phyloP scores from a whole-genome alignment of 1,140 invertebrate genomes.

The Drosophila tani region DNA sequence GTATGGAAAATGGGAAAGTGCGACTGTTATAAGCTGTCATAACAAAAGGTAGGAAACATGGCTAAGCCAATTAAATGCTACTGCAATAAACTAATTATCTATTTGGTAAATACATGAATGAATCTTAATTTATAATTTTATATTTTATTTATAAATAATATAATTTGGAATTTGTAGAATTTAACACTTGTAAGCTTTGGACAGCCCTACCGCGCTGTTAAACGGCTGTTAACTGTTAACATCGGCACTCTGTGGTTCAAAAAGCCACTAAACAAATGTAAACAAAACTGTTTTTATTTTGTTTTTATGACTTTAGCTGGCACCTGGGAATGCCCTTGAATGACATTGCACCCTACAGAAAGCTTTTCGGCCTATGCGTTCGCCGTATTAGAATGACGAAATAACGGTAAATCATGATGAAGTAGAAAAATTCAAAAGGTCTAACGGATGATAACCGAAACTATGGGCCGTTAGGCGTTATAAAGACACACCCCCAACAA shows the following conservation, averaged over 20 bases:
- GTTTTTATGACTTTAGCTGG: conserved; percentile 29
- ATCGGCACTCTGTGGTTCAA: conserved; percentile 6
- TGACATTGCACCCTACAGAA: conserved; percentile 76
- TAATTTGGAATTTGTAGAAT: too few species aligned
- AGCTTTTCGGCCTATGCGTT: conserved; percentile 4
- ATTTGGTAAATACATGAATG: not conserved
- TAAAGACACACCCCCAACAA: conserved; percentile 19
- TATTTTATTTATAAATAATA: not conserved
- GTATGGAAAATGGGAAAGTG: too few species aligned
- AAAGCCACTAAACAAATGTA: conserved; percentile 19
- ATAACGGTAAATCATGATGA: conserved; percentile 11
- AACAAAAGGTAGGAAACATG: not conserved
- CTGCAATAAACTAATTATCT: not conserved
- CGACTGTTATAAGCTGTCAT: too few species aligned
- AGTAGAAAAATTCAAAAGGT: not conserved
- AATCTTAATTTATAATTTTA: not conserved
- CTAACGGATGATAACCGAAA: not conserved
- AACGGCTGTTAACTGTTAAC: not conserved
- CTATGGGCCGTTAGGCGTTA: not conserved
- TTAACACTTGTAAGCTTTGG: not conserved
- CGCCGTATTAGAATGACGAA: not conserved
- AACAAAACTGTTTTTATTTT: conserved; percentile 37
- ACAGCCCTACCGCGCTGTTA: conserved; percentile 3
- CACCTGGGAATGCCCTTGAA: conserved; percentile 71
- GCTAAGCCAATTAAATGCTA: not conserved